Percentiles rank a stretch among this genome's conserved stretches.
phyloP scores from a whole-genome alignment of 1,140 invertebrate genomes.

The Euwallacea similis region DNA sequence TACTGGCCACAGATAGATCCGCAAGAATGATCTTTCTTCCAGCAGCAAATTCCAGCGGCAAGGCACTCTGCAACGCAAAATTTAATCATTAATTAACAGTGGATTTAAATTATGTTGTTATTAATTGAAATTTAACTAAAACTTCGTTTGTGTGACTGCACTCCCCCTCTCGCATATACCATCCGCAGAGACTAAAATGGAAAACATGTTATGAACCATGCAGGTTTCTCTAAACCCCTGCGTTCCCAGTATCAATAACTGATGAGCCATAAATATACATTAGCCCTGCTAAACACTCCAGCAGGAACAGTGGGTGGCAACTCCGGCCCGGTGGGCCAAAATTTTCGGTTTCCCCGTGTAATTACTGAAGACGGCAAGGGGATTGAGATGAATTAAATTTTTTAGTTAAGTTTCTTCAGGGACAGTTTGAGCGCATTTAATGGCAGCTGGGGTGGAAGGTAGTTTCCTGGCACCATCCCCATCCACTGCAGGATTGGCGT shows the following conservation, averaged over 20 bases:
- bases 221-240: slow-evolving; percentile 29
- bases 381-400: not conserved
- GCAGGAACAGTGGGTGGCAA: slow-evolving; percentile 4
- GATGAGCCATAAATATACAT: slow-evolving; percentile 38
- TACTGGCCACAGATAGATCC: no score
- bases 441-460: not conserved
- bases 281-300: slow-evolving; percentile 25
- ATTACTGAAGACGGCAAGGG: no score
- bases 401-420: not conserved
- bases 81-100: no score
- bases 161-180: not conserved
- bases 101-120: no score
- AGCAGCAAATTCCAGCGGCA: no score
- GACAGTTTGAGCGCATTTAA: not conserved
- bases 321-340: not conserved
- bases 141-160: slow-evolving; percentile 6
- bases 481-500: slow-evolving; percentile 6
- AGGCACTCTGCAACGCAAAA: no score
- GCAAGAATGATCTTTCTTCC: no score
- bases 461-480: not conserved
- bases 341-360: not conserved
- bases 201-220: slow-evolving; percentile 31
- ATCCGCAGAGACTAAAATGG: slow-evolving; percentile 23
- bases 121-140: no score
- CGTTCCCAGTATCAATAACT: slow-evolving; percentile 36